Percentiles rank a stretch among this genome's conserved stretches.
phyloP scores from a whole-genome alignment of 1,140 invertebrate genomes.

The Hermetia illucens region DNA sequence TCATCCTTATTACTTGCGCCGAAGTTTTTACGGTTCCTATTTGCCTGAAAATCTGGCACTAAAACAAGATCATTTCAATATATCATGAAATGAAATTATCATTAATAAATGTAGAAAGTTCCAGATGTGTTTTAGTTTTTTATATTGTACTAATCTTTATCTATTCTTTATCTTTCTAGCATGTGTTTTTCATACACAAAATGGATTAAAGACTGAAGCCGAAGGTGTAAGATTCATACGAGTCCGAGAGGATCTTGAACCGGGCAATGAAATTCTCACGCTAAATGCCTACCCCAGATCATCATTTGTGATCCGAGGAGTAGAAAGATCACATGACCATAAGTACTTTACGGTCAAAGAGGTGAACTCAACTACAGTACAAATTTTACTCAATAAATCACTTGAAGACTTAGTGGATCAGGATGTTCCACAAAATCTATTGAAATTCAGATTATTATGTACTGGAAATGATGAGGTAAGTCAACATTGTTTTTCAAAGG shows the following conservation, averaged over 20 bases:
- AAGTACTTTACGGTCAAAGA: conserved; percentile 26
- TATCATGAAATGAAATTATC: too few relatives aligned
- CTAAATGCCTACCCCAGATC: conserved; percentile 26
- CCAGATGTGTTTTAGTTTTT: too few relatives aligned
- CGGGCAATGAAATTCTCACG: conserved; percentile 24
- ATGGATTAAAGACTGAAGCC: conserved; percentile 22
- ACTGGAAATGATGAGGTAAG: conserved; percentile 32
- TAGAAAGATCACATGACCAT: conserved; percentile 21
- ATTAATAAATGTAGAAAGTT: too few relatives aligned
- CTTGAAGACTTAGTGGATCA: conserved; percentile 66
- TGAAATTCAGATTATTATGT: conserved; percentile 63
- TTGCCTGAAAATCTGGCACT: too few relatives aligned
- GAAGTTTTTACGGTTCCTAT: too few relatives aligned
- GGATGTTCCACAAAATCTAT: conserved; percentile 61
- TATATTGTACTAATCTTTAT: not conserved
- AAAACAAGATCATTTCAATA: too few relatives aligned
- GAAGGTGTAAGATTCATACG: conserved; percentile 29
- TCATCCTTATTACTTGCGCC: too few relatives aligned
- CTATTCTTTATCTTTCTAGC: conserved; percentile 4
- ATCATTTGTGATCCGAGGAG: conserved; percentile 15
- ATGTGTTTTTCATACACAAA: conserved; percentile 25
- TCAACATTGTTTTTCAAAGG: too few relatives aligned
- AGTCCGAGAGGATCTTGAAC: conserved; percentile 22
- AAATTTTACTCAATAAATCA: conserved; percentile 54
- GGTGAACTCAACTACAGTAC: conserved; percentile 52